A percentile compares a stretch with the other conserved stretches of the same genome.
These are phyloP conservation scores for Beroe ovata DNA, from an alignment of 37 sponge, comb jelly and placozoan genomes.

Conservation along the genomic window DNA sequence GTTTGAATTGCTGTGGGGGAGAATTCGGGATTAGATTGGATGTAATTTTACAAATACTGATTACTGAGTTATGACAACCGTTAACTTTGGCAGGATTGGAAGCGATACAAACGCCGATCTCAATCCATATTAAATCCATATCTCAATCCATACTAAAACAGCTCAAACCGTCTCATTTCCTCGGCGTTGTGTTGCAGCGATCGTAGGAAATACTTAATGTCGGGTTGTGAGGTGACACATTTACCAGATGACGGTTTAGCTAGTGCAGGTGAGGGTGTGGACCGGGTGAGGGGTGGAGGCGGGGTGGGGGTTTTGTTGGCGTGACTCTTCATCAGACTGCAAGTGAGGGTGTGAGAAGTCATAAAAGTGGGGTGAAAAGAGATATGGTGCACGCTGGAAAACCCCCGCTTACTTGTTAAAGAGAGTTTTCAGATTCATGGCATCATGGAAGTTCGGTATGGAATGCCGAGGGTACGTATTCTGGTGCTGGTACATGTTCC, in stretches of 20 bases:
- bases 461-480: conserved; percentile 20
- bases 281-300: not conserved
- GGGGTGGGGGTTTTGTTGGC: not conserved
- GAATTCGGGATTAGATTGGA: no score
- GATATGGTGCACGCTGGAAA: not conserved
- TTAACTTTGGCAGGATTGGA: no score
- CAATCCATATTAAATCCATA: no score
- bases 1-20: not conserved
- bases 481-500: conserved; percentile 53
- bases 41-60: no score
- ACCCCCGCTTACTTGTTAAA: conserved; percentile 13
- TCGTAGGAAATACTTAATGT: not conserved
- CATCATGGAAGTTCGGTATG: conserved; percentile 14
- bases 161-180: conserved; percentile 1
- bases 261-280: not conserved
- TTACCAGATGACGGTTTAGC: not conserved
- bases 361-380: not conserved
- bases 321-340: not conserved
- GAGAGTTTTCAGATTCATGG: not conserved
- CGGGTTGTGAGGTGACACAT: not conserved
- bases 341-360: not conserved
- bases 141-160: no score
- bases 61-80: not conserved
- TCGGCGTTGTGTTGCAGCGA: not conserved
- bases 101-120: no score